Evolutionary conservation across 2,888 invertebrate species (phyloP).

Genomic region (Cataglyphis albicans): DNA sequence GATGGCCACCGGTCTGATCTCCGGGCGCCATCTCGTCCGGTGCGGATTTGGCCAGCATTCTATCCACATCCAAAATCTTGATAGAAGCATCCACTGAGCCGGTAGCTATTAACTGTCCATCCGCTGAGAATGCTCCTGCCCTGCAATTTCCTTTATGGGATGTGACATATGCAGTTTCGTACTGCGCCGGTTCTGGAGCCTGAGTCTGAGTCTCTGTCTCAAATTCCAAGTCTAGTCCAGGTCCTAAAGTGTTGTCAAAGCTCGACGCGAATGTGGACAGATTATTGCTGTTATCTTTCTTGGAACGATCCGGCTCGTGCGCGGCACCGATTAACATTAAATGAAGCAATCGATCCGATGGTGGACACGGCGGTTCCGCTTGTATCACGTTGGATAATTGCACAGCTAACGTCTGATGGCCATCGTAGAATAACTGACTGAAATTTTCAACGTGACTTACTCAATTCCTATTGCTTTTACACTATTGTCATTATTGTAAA

Average conservation of each 20-base stretch:
- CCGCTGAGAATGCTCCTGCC: conserved; percentile 97
- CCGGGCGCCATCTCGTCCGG: conserved; percentile 94
- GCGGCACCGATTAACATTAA: conserved; percentile 94
- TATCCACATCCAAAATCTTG: conserved; percentile 99
- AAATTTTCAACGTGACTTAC: conserved; percentile 75
- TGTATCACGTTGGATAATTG: conserved; percentile 94
- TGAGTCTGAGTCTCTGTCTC: conserved; percentile 97
- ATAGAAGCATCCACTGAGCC: conserved; percentile 99
- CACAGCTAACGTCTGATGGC: conserved; percentile 96
- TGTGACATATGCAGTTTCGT: conserved; percentile 99
- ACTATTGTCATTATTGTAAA: not conserved
- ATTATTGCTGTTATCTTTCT: conserved; percentile 87
- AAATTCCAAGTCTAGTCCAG: conserved; percentile 96
- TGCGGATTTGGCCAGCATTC: conserved; percentile 99
- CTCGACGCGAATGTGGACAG: conserved; percentile 88
- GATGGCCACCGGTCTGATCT: conserved; percentile 96
- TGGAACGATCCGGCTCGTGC: conserved; percentile 91
- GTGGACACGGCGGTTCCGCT: conserved; percentile 97
- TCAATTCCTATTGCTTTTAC: not conserved
- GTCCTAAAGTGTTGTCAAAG: conserved; percentile 89
- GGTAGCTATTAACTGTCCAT: conserved; percentile 98
- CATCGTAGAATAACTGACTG: conserved; percentile 99
- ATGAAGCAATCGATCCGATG: conserved; percentile 96
- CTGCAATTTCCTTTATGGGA: conserved; percentile 98
- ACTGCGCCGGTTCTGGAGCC: conserved; percentile 98